Base-by-base conservation (phyloP, 92 coral and sea anemone species). In the Metridium senile region DNA sequence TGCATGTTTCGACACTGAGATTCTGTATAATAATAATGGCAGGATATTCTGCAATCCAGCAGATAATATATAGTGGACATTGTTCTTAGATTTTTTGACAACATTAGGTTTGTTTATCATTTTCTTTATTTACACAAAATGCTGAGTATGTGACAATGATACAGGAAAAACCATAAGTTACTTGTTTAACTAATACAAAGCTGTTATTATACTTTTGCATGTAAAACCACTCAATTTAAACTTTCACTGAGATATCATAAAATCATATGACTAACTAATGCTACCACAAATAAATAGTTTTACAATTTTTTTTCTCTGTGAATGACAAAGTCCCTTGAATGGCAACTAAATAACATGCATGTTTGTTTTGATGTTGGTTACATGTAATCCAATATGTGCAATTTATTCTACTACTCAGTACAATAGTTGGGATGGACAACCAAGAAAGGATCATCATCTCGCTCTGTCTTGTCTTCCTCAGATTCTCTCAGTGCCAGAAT, bases 341-440 rank as follows among this genome's bases (percentile, higher is more conserved):
- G 49, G 49, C 49, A 39, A 39, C 49, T 13, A 39, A 6, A 39
- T 4, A 39, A 4, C 8, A 39, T 13, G 8, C 6, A 4, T 39
- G n/a, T n/a, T n/a, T n/a, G n/a, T n/a, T n/a, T n/a, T n/a, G n/a
- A n/a, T n/a, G n/a, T n/a, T n/a, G n/a, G n/a, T n/a, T n/a, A n/a
- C n/a, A n/a, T n/a, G n/a, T n/a, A n/a, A n/a, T n/a, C n/a, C n/a
- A n/a, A n/a, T n/a, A n/a, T n/a, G n/a, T n/a, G n/a, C n/a, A n/a
- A n/a, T n/a, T n/a, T n/a, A 39, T 39, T 54, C 6, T 59, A 26
- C 81, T 51, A 92, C 58, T 94, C 93, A 26, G 84, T 77, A 34
- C 88, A 84, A 52, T 86, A 93, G 85, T 94, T 94, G 31, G 98
- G 98, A 70, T 94, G 98, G 9, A 94, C 98, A 76, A 94, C 98